These are phyloP conservation scores for Netelia melanura DNA, from an alignment of 2,888 invertebrate genomes.

Conservation along the genomic window DNA sequence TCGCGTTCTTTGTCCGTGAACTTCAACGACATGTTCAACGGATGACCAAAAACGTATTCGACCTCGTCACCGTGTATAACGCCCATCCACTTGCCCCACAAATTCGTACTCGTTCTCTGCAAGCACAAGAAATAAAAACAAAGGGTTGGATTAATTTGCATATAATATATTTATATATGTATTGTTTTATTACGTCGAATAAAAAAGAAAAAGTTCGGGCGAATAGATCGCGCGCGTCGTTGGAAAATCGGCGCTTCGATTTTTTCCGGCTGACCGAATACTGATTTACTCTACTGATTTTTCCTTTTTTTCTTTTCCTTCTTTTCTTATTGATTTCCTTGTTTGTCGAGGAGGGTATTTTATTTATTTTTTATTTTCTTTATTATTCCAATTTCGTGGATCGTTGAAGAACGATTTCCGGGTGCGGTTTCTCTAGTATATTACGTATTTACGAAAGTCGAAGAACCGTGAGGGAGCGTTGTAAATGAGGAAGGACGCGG, in stretches of 20 bases:
- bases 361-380: slow-evolving; percentile 19
- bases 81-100: slow-evolving; percentile 99
- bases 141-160: slow-evolving; percentile 27
- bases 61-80: slow-evolving; percentile 99
- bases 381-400: slow-evolving; percentile 12
- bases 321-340: not conserved
- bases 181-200: not conserved
- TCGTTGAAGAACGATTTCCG: slow-evolving; percentile 24
- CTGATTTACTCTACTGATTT: not conserved
- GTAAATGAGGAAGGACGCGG: slow-evolving; percentile 22
- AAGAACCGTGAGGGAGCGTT: slow-evolving; percentile 7
- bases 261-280: not conserved
- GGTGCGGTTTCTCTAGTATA: not conserved
- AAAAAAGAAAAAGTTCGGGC: not conserved
- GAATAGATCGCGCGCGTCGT: not conserved
- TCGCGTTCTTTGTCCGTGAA: slow-evolving; percentile 95
- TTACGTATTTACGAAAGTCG: slow-evolving; percentile 55
- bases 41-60: slow-evolving; percentile 98
- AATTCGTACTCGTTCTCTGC: slow-evolving; percentile 95
- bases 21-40: slow-evolving; percentile 94
- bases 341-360: not conserved
- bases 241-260: not conserved
- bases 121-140: slow-evolving; percentile 80
- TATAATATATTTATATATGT: not conserved
- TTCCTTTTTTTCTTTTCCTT: too few relatives aligned